Evolutionary conservation across 2,888 invertebrate genomes (phyloP).

Genomic region (Eilema sororculum): DNA sequence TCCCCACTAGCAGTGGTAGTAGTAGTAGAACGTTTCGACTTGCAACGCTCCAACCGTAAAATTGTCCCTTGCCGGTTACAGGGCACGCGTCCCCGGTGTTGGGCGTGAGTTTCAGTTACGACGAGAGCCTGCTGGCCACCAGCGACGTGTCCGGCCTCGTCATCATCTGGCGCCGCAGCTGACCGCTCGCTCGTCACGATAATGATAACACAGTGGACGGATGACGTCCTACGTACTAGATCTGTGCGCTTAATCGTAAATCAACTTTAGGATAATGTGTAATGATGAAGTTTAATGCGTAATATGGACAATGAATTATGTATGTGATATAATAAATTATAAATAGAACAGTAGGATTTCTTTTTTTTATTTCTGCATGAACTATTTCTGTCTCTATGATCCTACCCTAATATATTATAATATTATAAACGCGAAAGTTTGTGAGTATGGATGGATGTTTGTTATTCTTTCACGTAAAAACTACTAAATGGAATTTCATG

Average conservation of each 20-base stretch:
- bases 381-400: too few species aligned
- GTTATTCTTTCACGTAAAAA: too few species aligned
- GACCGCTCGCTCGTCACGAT: constrained; percentile 37
- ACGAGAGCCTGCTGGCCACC: constrained; percentile 94
- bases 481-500: too few species aligned
- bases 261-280: background rate
- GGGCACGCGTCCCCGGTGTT: constrained; percentile 94
- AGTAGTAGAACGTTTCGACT: too few species aligned
- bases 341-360: background rate
- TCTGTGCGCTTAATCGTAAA: background rate
- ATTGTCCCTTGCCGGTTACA: constrained; percentile 50
- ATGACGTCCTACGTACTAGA: background rate
- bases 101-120: constrained; percentile 95
- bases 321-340: constrained; percentile 3
- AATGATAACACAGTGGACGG: background rate
- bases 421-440: too few species aligned
- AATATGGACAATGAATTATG: background rate
- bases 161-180: constrained; percentile 91
- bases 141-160: constrained; percentile 93
- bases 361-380: too few species aligned
- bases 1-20: too few species aligned
- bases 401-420: too few species aligned
- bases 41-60: too few species aligned
- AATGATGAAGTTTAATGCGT: background rate
- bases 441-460: too few species aligned